Evolutionary conservation across 2,888 invertebrate species (phyloP), one percentile per base, ranked within the genome.

Genomic region (Campopleginae sp.): DNA sequence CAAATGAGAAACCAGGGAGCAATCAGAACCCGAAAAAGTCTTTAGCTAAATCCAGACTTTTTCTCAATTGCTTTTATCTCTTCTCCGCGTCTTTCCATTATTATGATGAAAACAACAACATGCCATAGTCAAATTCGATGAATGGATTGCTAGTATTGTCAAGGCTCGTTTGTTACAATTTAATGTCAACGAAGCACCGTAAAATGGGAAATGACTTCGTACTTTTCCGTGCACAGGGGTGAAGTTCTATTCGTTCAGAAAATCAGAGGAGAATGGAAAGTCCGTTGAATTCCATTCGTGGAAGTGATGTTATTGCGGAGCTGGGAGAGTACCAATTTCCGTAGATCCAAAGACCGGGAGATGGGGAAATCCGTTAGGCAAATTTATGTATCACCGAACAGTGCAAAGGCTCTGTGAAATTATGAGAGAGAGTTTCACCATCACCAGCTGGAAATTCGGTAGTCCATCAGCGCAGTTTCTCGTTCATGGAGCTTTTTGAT

Each of bases 311-410:
- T 46, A n/a, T 31, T 58, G 54, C 58, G 46, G 70, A 19, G 42
- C n/a, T 38, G 38, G 51, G 78, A 78, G 78, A 77, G 78, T 80
- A 80, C 82, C 84, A 84, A 84, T 86, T 87, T 87, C 80, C 85
- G 76, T 70, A 66, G 70, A 82, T 76, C 77, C 80, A 51, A 10
- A 27, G 66, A 66, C 61, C 38, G 42, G 31, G 58, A 46, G 66
- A 82, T 42, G 70, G n/a, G 51, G 75, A 78, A 78, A 75, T 81
- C 74, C 27, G 78, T 81, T 81, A 70, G 63, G 70, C 54, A 72
- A 86, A 87, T 87, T 87, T 87, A 87, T 87, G 86, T 84, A 82
- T 84, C 80, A 82, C 19, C 46, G 46, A 44, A 77, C 38, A 65
- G 66, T 14, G 48, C 38, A 23, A 82, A 48, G 46, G 72, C 61